Evolutionary conservation across 2,888 invertebrate species (phyloP), one percentile per base, ranked within the genome.

Genomic region (Phaedon cochleariae): DNA sequence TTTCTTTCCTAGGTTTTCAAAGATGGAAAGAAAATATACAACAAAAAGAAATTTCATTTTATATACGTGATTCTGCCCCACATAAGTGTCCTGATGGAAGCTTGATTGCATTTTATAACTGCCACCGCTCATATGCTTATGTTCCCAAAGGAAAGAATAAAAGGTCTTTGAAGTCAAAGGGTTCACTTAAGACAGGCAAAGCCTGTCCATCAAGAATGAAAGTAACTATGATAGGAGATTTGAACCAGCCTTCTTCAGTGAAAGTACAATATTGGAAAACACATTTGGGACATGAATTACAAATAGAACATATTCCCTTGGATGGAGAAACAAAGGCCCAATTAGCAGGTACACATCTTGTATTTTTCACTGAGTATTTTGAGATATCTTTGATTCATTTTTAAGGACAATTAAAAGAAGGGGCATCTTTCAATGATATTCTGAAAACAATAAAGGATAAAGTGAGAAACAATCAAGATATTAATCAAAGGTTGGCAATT

Each of bases 201-300:
- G 57, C 62, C 29, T 62, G 57, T 49, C 62, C 62, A 55, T 62
- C 62, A 46, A 55, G 62, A 57, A 62, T 62, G 34, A 31, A 55
- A 37, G 57, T 62, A 20, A 48, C 49, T 29, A 59, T 48, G 57
- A n/a, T 45, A 15, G 57, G 45, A 21, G 26, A 26, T 41, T 57
- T 57, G 41, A 45, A 45, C 12, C 26, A 57, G 46, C 57, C 57
- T 37, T 45, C 57, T 46, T 57, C 21, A 57, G 41, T 57, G 21
- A 57, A 57, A 57, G 57, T 57, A 6, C n/a, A 21, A 41, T 57
- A 57, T 57, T 57, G 57, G 57, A 57, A 57, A 57, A 57, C 57
- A 46, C 57, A 57, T 57, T 57, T 57, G 22, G 57, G 37, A 2
- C 57, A 57, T 41, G 57, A 41, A 4, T 41, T 57, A 57, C 45